phyloP scores from a whole-genome alignment of 2,797 vertebrate genomes.

The Betta splendens region DNA sequence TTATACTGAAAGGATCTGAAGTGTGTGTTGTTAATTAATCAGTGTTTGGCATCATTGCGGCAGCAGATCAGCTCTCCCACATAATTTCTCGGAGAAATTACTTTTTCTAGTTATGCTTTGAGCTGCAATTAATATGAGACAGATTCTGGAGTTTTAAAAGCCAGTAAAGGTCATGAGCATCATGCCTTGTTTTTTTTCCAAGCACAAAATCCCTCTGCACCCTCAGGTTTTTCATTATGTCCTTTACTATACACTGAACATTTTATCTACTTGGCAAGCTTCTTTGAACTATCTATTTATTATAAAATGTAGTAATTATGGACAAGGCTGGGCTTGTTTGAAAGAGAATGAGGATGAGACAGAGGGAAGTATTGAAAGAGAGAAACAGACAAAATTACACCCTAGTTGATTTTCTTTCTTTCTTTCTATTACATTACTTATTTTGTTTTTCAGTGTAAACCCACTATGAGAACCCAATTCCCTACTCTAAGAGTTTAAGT shows the following conservation, averaged over 20 bases:
- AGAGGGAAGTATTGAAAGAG: slow-evolving; percentile 6
- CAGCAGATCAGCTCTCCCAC: no score
- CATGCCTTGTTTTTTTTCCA: slow-evolving; percentile 2
- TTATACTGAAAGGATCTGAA: no score
- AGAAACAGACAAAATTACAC: slow-evolving; percentile 2
- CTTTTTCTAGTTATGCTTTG: no score
- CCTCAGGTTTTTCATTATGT: slow-evolving; percentile 22
- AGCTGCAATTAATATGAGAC: no score
- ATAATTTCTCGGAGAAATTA: no score
- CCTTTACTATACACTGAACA: slow-evolving; percentile 7
- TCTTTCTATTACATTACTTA: neutral
- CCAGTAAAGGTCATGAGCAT: neutral
- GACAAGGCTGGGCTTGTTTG: slow-evolving; percentile 14
- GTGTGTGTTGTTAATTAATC: no score
- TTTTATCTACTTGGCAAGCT: slow-evolving; percentile 14
- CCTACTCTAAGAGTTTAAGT: neutral
- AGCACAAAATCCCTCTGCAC: slow-evolving; percentile 14
- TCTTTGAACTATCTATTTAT: slow-evolving; percentile 33
- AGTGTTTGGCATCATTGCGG: no score
- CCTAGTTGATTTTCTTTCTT: slow-evolving; percentile 21
- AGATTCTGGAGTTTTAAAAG: no score
- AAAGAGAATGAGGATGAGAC: slow-evolving; percentile 21
- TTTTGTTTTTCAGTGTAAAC: neutral
- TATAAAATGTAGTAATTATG: slow-evolving; percentile 57
- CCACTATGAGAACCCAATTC: neutral